These are phyloP conservation scores for Nothoprocta perdicaria DNA, from an alignment of 2,113 vertebrate genomes.

Conservation along the genomic window DNA sequence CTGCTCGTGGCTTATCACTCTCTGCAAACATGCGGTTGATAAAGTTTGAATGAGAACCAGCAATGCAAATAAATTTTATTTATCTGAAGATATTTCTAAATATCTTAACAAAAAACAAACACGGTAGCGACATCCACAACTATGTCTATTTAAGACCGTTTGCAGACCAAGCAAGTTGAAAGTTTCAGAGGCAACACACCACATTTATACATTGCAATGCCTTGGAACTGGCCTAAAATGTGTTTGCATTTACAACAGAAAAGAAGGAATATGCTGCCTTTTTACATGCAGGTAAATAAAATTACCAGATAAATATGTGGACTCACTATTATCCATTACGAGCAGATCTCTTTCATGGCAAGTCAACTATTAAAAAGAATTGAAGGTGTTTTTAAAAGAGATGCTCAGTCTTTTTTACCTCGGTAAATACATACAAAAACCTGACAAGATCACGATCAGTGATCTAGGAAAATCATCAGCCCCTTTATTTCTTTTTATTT, in stretches of 20 bases:
- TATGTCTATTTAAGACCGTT: background rate
- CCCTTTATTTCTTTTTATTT: background rate
- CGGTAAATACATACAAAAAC: background rate
- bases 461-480: background rate
- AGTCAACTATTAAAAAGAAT: background rate
- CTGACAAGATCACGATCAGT: background rate
- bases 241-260: background rate
- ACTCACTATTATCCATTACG: background rate
- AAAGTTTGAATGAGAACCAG: constrained; percentile 69
- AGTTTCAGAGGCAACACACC: constrained; percentile 1
- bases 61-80: background rate
- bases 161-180: constrained; percentile 32
- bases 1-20: constrained; percentile 82
- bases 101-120: background rate
- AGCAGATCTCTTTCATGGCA: constrained; percentile 13
- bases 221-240: background rate
- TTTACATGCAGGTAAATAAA: constrained; percentile 39
- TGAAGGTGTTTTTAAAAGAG: background rate
- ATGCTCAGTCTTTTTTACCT: background rate
- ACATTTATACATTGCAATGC: background rate
- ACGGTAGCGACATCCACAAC: background rate
- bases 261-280: constrained; percentile 20
- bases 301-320: background rate
- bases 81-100: background rate
- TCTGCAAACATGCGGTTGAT: constrained; percentile 81